phyloP scores from a whole-genome alignment of 2,113 vertebrate species.

The Mormyrus lacerda region DNA sequence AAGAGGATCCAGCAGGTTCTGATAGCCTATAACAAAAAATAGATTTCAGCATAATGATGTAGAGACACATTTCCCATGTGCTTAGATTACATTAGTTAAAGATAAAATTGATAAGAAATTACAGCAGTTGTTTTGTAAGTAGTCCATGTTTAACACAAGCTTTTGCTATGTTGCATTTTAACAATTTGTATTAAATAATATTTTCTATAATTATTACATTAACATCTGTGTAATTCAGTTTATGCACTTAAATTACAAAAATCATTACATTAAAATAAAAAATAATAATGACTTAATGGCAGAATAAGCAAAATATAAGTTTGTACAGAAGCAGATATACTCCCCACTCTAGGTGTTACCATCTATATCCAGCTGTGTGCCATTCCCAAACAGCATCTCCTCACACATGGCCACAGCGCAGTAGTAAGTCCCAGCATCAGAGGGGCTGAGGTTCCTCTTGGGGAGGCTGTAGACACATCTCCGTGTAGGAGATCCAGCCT shows the following conservation, averaged over 20 bases:
- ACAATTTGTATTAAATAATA: neutral
- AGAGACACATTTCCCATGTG: neutral
- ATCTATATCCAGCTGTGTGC: no score
- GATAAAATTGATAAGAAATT: neutral
- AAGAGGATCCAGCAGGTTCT: no score
- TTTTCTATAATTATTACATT: neutral
- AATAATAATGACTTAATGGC: neutral
- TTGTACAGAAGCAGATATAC: no score
- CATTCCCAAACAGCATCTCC: no score
- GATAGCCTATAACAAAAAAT: neutral
- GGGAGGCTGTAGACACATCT: no score
- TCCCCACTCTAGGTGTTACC: no score
- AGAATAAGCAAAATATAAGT: neutral
- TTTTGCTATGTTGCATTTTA: neutral
- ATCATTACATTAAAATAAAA: neutral
- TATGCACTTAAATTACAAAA: neutral
- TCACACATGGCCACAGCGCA: no score
- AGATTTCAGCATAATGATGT: neutral
- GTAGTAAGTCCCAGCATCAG: no score
- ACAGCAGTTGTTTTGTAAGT: neutral
- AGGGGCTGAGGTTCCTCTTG: no score
- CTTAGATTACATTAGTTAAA: neutral
- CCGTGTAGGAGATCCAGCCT: no score
- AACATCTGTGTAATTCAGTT: no score
- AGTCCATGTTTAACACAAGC: neutral